A percentile compares a stretch with the other conserved stretches of the same genome.
Conservation (phyloP, 2,888 invertebrate genomes). For the Lottia scabra region DNA sequence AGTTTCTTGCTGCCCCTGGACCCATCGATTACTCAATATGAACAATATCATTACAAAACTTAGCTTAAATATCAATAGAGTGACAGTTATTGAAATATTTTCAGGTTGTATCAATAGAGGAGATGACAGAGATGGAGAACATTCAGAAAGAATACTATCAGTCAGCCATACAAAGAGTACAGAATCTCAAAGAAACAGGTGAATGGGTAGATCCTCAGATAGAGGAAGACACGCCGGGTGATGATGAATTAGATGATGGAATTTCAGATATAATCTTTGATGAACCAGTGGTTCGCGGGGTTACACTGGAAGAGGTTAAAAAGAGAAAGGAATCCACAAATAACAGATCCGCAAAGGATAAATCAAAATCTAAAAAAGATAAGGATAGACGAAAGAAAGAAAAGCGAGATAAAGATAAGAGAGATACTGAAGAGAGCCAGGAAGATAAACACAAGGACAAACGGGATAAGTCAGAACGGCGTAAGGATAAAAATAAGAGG, state of each 20-base stretch:
- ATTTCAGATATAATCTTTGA: neutral
- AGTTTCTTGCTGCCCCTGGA: too few species aligned
- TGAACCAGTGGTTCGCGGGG: neutral
- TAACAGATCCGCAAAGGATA: neutral
- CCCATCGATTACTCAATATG: too few species aligned
- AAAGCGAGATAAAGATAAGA: neutral
- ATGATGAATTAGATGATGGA: constrained; percentile 6
- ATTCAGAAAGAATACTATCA: constrained; percentile 8
- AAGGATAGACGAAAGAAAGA: neutral
- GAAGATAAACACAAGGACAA: neutral
- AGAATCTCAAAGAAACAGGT: constrained; percentile 8
- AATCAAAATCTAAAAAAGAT: neutral
- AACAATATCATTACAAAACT: too few species aligned
- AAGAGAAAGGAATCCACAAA: neutral
- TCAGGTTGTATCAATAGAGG: constrained; percentile 7
- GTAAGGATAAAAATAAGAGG: neutral
- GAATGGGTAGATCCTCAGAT: constrained; percentile 13
- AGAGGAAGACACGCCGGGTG: neutral
- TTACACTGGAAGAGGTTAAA: neutral
- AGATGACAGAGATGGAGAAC: neutral
- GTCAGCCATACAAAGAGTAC: constrained; percentile 8
- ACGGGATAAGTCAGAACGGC: neutral
- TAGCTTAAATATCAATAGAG: too few species aligned
- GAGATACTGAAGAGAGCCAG: neutral
- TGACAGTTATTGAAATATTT: too few species aligned